Evolutionary conservation across 2,797 vertebrate genomes (phyloP), one percentile per base, ranked within the genome.

Genomic region (Tadarida brasiliensis): DNA sequence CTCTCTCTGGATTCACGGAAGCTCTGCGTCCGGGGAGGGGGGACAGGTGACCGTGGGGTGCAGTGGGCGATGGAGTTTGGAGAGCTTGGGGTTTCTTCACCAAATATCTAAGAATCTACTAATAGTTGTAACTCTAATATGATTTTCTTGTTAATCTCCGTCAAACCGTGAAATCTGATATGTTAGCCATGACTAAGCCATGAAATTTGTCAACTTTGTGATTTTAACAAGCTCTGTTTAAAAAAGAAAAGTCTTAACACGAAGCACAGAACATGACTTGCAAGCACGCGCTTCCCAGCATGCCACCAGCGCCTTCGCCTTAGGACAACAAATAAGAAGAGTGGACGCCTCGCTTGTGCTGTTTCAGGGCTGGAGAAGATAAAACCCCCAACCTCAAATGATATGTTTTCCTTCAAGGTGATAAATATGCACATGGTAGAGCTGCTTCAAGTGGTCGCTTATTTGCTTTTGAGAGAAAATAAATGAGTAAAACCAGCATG

Each of bases 151-250:
- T 98, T 98, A 98, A 97, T 98, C 97, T 98, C 88, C 98, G 98
- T 98, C 98, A 98, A 98, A 98, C 96, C 97, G 96, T 98, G 98
- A 98, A 98, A 98, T 98, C 97, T 97, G 97, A 98, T 98, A 98
- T 97, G 98, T 98, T 98, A 97, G 96, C 97, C 97, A 95, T 98
- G 97, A 98, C 98, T 98, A 98, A 98, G 98, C 97, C 97, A 85
- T 98, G 98, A 99, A 98, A 98, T 98, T 98, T 98, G 98, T 98
- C 98, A 98, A 96, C 98, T 98, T 98, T 94, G 92, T 98, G 98
- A 98, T 98, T 98, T 98, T 98, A 97, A 98, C 95, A 97, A 97
- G 88, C 71, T 97, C 95, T 98, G 20, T 98, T 97, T 97, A 94
- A 97, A 97, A 97, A 97, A 98, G 92, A 78, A 96, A 83, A 94